phyloP scores from a whole-genome alignment of 2,888 invertebrate genomes.

The Chouioia cunea region DNA sequence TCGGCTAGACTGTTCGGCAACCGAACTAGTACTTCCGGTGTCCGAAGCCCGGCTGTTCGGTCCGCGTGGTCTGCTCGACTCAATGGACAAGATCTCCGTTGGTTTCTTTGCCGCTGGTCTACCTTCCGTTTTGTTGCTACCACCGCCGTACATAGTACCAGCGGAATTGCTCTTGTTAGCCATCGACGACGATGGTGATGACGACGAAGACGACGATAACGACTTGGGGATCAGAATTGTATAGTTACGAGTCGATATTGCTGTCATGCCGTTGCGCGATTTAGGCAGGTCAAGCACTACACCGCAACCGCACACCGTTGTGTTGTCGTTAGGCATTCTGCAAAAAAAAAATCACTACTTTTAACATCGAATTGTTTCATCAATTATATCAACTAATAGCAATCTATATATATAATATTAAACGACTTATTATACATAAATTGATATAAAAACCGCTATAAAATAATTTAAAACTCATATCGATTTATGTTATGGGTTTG shows the following conservation, averaged over 20 bases:
- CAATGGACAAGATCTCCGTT: too few relatives aligned
- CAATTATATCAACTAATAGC: too few relatives aligned
- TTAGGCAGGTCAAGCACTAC: slow-evolving; percentile 58
- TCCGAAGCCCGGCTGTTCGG: slow-evolving; percentile 56
- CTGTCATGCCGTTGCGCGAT: slow-evolving; percentile 54
- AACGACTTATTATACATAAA: too few relatives aligned
- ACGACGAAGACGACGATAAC: too few relatives aligned
- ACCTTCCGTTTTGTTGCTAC: slow-evolving; percentile 54
- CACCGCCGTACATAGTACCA: too few relatives aligned
- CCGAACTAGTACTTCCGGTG: slow-evolving; percentile 59
- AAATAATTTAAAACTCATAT: too few relatives aligned
- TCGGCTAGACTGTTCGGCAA: slow-evolving; percentile 49
- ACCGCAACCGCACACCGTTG: slow-evolving; percentile 61
- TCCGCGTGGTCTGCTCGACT: slow-evolving; percentile 50
- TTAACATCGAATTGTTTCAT: too few relatives aligned
- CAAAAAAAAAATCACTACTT: background rate
- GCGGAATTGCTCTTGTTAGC: background rate
- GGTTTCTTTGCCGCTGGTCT: slow-evolving; percentile 56
- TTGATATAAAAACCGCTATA: too few relatives aligned
- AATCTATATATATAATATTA: too few relatives aligned
- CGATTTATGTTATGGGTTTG: too few relatives aligned
- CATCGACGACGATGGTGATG: slow-evolving; percentile 15
- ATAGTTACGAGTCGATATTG: slow-evolving; percentile 55
- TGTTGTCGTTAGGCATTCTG: slow-evolving; percentile 64
- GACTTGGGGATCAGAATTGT: slow-evolving; percentile 58